These are phyloP conservation scores for Climacteris rufus DNA, from an alignment of 2,113 vertebrate species.

Conservation along the genomic window DNA sequence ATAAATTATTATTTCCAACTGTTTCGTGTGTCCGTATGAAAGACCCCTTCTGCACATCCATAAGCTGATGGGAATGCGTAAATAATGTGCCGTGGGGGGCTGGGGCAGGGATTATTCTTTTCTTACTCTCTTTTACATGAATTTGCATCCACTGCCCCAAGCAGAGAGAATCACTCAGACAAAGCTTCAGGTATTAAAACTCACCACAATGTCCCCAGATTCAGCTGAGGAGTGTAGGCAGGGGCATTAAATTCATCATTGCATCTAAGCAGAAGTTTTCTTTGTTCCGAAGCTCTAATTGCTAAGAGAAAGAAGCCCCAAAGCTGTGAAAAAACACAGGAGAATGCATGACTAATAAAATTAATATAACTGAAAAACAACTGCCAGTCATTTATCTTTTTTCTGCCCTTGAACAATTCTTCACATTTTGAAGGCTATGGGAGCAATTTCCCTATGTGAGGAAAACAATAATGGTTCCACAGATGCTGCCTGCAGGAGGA, in stretches of 20 bases:
- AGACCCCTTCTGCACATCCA: not conserved
- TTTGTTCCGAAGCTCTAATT: conserved; percentile 38
- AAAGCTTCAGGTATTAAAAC: conserved; percentile 14
- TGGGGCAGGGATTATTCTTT: not conserved
- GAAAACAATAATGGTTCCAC: not conserved
- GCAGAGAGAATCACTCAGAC: conserved; percentile 1
- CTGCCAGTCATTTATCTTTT: conserved; percentile 26
- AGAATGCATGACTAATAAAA: conserved; percentile 48
- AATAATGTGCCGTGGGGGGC: not conserved
- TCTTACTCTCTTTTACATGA: not conserved
- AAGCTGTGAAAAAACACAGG: not conserved
- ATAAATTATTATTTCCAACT: not conserved
- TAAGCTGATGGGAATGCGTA: not conserved
- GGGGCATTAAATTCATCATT: conserved; percentile 3
- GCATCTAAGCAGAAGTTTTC: conserved; percentile 1
- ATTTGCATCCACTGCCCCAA: conserved; percentile 40
- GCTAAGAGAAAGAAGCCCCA: conserved; percentile 14
- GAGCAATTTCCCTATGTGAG: not conserved
- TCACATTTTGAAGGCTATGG: conserved; percentile 8
- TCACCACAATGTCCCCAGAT: not conserved
- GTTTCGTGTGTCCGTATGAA: not conserved
- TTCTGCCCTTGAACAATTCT: conserved; percentile 41
- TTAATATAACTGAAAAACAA: conserved; percentile 37
- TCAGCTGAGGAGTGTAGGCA: not conserved
- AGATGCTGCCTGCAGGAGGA: not conserved